Conservation (phyloP, 2,888 invertebrate species). For the Atethmia centrago region DNA sequence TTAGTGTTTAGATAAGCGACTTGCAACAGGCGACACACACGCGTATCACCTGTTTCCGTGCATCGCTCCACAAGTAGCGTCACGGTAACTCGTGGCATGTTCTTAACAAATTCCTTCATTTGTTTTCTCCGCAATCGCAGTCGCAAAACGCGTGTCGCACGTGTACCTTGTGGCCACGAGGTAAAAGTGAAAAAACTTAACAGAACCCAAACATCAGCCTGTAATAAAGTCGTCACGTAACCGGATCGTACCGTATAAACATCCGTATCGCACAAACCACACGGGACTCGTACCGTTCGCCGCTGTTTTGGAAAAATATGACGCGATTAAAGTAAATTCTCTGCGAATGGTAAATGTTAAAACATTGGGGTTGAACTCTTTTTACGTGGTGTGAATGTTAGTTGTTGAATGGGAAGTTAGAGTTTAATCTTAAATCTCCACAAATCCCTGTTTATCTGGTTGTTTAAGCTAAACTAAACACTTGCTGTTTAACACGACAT, state of each 20-base stretch:
- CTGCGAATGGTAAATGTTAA: slow-evolving; percentile 58
- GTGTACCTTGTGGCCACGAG: too few species aligned
- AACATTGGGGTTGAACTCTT: slow-evolving; percentile 33
- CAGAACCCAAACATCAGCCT: not conserved
- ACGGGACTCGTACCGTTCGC: slow-evolving; percentile 68
- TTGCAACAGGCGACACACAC: not conserved
- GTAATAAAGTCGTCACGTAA: slow-evolving; percentile 25
- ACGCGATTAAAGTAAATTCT: slow-evolving; percentile 75
- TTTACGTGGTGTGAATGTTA: too few species aligned
- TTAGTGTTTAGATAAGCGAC: too few species aligned
- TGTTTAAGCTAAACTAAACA: not conserved
- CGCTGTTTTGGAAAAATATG: slow-evolving; percentile 78
- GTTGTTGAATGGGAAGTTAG: not conserved
- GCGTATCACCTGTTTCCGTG: not conserved
- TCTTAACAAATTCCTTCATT: not conserved
- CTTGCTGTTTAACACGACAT: not conserved
- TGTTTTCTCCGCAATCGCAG: too few species aligned
- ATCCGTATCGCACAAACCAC: slow-evolving; percentile 65
- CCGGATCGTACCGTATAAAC: slow-evolving; percentile 62
- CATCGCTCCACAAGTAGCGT: too few species aligned
- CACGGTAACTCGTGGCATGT: too few species aligned
- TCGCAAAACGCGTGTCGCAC: not conserved
- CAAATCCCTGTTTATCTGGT: not conserved
- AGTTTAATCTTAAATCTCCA: not conserved
- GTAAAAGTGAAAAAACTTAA: not conserved